Evolutionary conservation across 2,888 invertebrate species (phyloP).

Genomic region (Hecatera dysodea): DNA sequence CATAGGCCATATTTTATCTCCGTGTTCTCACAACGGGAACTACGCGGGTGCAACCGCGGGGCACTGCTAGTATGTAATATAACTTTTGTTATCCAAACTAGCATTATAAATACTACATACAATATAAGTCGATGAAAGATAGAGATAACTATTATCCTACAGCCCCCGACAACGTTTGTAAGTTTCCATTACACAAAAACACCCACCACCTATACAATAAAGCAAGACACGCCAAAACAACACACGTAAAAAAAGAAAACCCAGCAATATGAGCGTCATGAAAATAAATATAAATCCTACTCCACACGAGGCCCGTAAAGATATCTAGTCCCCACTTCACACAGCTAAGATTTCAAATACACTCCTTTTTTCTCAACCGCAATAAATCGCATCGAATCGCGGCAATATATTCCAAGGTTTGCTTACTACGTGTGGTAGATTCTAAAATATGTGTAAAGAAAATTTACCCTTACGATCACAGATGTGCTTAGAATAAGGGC

Average conservation of each 20-base stretch:
- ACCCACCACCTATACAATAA: slow-evolving; percentile 36
- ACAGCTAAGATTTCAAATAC: slow-evolving; percentile 71
- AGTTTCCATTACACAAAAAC: not conserved
- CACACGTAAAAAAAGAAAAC: slow-evolving; percentile 47
- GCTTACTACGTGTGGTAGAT: slow-evolving; percentile 76
- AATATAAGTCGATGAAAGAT: not conserved
- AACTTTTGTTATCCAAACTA: too few species aligned
- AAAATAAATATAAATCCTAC: slow-evolving; percentile 66
- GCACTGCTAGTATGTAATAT: too few species aligned
- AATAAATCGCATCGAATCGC: slow-evolving; percentile 74
- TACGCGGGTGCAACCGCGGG: too few species aligned
- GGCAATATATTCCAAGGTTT: slow-evolving; percentile 74
- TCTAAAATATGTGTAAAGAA: slow-evolving; percentile 75
- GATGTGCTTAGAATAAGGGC: slow-evolving; percentile 50
- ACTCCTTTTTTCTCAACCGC: slow-evolving; percentile 71
- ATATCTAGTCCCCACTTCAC: slow-evolving; percentile 65
- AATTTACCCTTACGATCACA: slow-evolving; percentile 65
- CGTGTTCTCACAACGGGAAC: too few species aligned
- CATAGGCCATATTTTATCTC: too few species aligned
- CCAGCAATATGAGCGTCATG: slow-evolving; percentile 61
- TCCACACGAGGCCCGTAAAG: slow-evolving; percentile 65
- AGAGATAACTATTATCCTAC: not conserved
- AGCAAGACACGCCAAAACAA: slow-evolving; percentile 42
- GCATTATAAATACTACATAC: too few species aligned
- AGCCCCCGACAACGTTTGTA: not conserved